Evolutionary conservation across 2,888 invertebrate species (phyloP), one percentile per base, ranked within the genome.

Genomic region (Plebejus anna): DNA sequence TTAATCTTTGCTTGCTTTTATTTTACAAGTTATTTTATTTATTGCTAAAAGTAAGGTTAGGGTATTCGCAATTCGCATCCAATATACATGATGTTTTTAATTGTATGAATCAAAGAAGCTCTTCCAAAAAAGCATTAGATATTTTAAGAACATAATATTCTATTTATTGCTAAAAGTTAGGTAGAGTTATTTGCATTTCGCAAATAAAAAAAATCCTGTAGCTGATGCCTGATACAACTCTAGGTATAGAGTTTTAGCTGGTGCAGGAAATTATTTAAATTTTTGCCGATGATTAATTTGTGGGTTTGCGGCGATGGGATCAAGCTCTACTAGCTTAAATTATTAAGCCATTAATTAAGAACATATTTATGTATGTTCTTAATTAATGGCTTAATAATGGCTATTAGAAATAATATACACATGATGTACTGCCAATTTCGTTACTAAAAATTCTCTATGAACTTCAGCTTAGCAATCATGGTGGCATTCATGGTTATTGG

Each of bases 221-320:
- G 13, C 51, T 51, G 51, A 51, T 51, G 13, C 9, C 51, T 51
- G 51, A 51, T 51, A 51, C 9, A n/a, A 22, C 22, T 42, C 22
- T 22, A 28, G 7, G 4, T 28, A 5, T 47, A 36, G 5, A 36
- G 66, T 16, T 66, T 13, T 32, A 36, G 22, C 22, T 22, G 32
- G 32, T 66, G 13, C 66, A 66, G 66, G 66, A 66, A 66, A 66
- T 66, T 66, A 66, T 66, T 66, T 16, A 66, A 36, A 36, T 66
- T 32, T 11, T 66, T 66, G 5, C 13, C 13, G 36, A 66, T 36
- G 66, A 66, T 66, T 66, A 66, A 66, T 66, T 32, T 66, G 66
- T 36, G 13, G 32, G 59, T 13, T 13, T 13, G 13, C 4, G 16
- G 32, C 66, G 32, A 32, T 66, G 32, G 32, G 66, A 66, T 32